Evolutionary conservation across 2,888 invertebrate species (phyloP), one percentile per base, ranked within the genome.

Genomic region (Heteropelma amictum): DNA sequence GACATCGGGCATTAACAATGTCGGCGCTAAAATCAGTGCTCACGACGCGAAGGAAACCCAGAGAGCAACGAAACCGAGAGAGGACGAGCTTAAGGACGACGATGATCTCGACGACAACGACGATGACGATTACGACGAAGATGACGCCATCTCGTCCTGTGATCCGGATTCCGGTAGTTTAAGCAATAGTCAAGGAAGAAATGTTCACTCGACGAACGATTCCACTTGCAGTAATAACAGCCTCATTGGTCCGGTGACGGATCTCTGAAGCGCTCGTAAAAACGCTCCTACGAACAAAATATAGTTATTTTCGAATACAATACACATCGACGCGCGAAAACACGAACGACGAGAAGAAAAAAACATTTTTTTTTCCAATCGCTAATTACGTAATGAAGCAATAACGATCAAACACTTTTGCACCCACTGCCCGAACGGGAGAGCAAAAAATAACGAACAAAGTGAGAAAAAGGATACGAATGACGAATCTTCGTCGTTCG

Each of bases 231-330:
- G 70, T 67, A 77, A 73, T 53, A 58, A 79, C 40, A 84, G 83
- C 28, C 76, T 83, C 19, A 79, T 80, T 1, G 87, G 87, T 23
- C 87, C 87, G 4, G 87, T 87, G 19, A 87, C 87, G 8, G 87
- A 87, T 72, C 85, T 87, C 8, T 87, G 75, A 81, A 60, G 19
- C 49, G 8, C 8, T 60, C 19, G 10, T 6, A 19, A 10, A 0
- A 14, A 21, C 4, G 4, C 1, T n/a, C 8, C 19, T 30, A 42
- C 19, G 3, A 19, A n/a, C 17, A 42, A 3, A 21, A 12, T 35
- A n/a, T 14, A 5, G 1, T 38, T 14, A 12, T 38, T 14, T n/a
- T 38, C 12, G 12, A 12, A 38, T 38, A 4, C 12, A 5, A 3
- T 33, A 33, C 33, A 14, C 12, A 14, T 38, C 12, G 7, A 38